Evolutionary conservation across 1,140 invertebrate species (phyloP), one percentile per base, ranked within the genome.

Genomic region (Cardiocondyla obscurior): DNA sequence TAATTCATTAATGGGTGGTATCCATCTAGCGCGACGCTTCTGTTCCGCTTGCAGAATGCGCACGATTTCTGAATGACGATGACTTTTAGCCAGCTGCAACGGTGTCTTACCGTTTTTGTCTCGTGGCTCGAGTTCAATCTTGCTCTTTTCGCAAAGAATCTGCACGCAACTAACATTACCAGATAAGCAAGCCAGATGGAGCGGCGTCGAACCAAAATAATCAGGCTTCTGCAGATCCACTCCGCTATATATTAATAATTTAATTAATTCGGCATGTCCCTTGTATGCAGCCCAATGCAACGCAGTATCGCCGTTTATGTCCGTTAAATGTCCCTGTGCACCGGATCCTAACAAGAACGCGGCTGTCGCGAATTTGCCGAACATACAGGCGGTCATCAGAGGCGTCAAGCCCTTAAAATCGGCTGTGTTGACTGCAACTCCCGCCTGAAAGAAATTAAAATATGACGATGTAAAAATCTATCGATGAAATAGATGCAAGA

Each of bases 281-380:
- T 99, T 99, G 92, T 98, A 98, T 1, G 97, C 97, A 0, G 98
- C 98, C 98, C 98, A 99, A 89, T 99, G 98, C 5, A 98, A 93
- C 0, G 98, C 98, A 4, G 97, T 98, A 86, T 99, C 98, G 0
- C 98, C 98, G 92, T 98, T 98, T 84, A 98, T 97, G 90, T 99
- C 98, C 6, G 97, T 97, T 3, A 98, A 93, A 90, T 98, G 96
- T 81, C 98, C 96, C 0, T 97, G 94, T 14, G 97, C 97, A 33
- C 97, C 97, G 95, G 97, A 98, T 10, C 98, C 98, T 58, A 99
- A 95, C 0, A 99, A 94, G 94, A 97, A 98, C 0, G 97, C 97
- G 0, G 98, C 97, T 0, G 98, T 97, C 25, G 97, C 97, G 28
- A 97, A 97, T 91, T 97, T 96, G 8, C 98, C 98, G 93, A 98